A percentile compares a stretch with the other conserved stretches of the same genome.
phyloP scores from a whole-genome alignment of 2,888 invertebrate species.

The Fabriciana adippe region DNA sequence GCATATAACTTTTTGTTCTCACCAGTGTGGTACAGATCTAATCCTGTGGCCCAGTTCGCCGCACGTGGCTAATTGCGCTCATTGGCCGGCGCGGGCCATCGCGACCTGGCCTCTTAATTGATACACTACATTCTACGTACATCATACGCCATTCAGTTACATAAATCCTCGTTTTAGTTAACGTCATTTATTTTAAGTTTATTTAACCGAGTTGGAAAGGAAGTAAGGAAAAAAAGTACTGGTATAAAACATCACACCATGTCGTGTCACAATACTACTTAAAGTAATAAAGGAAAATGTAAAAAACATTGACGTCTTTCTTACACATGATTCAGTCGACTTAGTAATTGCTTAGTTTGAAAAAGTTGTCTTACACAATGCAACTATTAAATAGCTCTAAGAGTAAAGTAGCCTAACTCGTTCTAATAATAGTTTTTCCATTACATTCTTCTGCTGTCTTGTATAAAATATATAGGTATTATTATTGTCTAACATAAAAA shows the following conservation, averaged over 20 bases:
- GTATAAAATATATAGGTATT: too few species aligned
- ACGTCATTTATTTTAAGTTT: not conserved
- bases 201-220: too few species aligned
- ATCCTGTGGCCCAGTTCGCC: slow-evolving; percentile 62
- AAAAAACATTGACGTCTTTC: not conserved
- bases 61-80: slow-evolving; percentile 65
- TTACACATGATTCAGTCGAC: not conserved
- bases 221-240: too few species aligned
- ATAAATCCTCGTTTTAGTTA: slow-evolving; percentile 5
- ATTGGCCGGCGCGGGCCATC: slow-evolving; percentile 54
- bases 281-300: slow-evolving; percentile 1
- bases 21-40: slow-evolving; percentile 40
- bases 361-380: too few species aligned
- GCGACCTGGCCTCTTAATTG: slow-evolving; percentile 61
- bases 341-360: too few species aligned
- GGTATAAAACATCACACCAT: too few species aligned
- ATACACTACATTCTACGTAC: slow-evolving; percentile 30
- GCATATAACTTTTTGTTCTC: not conserved
- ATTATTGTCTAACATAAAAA: too few species aligned
- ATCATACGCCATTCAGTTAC: slow-evolving; percentile 11
- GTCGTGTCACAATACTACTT: not conserved
- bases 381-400: too few species aligned
- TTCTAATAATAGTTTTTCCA: too few species aligned
- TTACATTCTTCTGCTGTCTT: too few species aligned
- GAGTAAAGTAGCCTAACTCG: too few species aligned